Evolutionary conservation across 92 coral and sea anemone genomes (phyloP), one percentile per base, ranked within the genome.

Genomic region (Anthopleura xanthogrammica): DNA sequence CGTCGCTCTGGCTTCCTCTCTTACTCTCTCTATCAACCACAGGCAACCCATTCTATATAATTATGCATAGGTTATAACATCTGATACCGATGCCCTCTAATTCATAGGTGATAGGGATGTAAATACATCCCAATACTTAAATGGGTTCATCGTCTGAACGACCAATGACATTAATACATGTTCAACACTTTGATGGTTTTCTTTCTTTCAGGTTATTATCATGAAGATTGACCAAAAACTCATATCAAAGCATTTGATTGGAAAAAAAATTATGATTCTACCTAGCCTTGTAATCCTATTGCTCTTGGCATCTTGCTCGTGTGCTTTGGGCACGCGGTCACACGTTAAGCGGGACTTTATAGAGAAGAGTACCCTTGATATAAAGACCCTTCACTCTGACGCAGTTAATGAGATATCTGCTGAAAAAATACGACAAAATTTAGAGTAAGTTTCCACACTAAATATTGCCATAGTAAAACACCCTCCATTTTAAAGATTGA

Each of bases 321-420:
- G 60, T 80, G 42, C 17, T 42, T 40, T 23, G 19, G 24, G 7
- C 14, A n/a, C 5, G n/a, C 22, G 8, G 10, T 48, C 48, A 3
- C 55, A 52, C 23, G 77, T 24, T 50, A 81, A 81, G 84, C 77
- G 64, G 77, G 84, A 81, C 84, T 68, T 29, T 29, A 1, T 70
- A 68, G 22, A 77, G 6, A 60, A 81, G 71, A 52, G 56, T 48
- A 24, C 24, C 3, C 29, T 80, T 7, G 50, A 80, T 24, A 40
- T 22, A 29, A 52, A 72, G 16, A 19, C 62, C 41, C 80, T 83
- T 16, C 86, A 83, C 23, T 16, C 78, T 13, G 79, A 83, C 19
- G 86, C 86, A 52, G 70, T 83, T 10, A 46, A 83, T 73, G 86
- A 83, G 12, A 83, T 83, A 55, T 83, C 86, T 0, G 12, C 72